A percentile compares a stretch with the other conserved stretches of the same genome.
These are phyloP conservation scores for Diaprepes abbreviatus DNA, from an alignment of 2,888 invertebrate species.

Conservation along the genomic window DNA sequence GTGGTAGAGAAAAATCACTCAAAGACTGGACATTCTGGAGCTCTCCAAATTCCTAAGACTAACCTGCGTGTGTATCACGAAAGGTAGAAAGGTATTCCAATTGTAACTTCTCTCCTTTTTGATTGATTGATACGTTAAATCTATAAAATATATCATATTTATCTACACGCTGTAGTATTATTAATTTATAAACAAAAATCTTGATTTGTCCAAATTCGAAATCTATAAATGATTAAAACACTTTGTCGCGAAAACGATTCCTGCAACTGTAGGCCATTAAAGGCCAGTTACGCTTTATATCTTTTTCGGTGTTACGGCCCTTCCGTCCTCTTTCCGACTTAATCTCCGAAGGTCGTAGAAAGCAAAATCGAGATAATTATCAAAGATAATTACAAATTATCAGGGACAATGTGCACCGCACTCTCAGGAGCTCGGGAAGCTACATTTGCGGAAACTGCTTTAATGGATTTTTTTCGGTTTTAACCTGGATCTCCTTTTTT, in stretches of 20 bases:
- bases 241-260: not conserved
- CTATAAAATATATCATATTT: no score
- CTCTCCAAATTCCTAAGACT: no score
- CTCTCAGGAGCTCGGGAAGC: constrained; percentile 34
- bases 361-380: constrained; percentile 60
- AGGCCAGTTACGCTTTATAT: constrained; percentile 13
- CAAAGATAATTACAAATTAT: constrained; percentile 59
- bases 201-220: not conserved
- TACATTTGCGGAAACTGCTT: constrained; percentile 32
- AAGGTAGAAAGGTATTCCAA: no score
- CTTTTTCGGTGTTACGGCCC: constrained; percentile 10
- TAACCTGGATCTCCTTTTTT: constrained; percentile 8
- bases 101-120: no score
- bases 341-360: constrained; percentile 59
- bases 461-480: constrained; percentile 31
- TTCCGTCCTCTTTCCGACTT: constrained; percentile 41
- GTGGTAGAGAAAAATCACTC: no score
- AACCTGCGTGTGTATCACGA: no score
- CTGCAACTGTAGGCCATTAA: not conserved
- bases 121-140: no score
- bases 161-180: no score
- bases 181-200: no score
- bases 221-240: constrained; percentile 9
- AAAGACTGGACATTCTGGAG: no score
- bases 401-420: constrained; percentile 56